phyloP scores from a whole-genome alignment of 2,797 vertebrate genomes.

The Dryobates pubescens region DNA sequence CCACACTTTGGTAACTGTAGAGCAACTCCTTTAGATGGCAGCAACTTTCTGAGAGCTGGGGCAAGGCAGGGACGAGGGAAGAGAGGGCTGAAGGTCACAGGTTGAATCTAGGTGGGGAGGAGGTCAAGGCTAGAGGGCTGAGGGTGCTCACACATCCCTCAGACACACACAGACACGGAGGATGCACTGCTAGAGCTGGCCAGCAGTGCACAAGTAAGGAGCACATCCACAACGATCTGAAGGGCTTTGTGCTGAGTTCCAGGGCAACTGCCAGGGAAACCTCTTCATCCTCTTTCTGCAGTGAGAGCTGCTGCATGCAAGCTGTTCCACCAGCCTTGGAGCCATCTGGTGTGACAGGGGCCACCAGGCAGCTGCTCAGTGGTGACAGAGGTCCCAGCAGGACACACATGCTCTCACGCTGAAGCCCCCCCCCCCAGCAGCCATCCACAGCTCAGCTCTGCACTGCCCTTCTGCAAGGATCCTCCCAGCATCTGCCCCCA shows the following conservation, averaged over 20 bases:
- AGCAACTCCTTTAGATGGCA: neutral
- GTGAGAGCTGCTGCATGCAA: neutral
- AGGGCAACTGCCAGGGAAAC: neutral
- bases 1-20: neutral
- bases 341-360: neutral
- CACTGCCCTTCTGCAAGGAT: neutral
- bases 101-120: neutral
- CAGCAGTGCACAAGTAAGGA: neutral
- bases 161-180: neutral
- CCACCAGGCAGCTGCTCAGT: neutral
- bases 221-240: neutral
- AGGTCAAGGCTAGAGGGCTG: neutral
- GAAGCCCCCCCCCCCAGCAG: neutral
- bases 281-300: neutral
- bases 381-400: neutral
- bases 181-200: neutral
- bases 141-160: neutral
- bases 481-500: neutral
- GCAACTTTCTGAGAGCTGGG: neutral
- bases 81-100: neutral
- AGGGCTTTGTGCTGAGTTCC: neutral
- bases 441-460: fast-evolving
- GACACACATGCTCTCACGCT: fast-evolving
- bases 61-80: neutral
- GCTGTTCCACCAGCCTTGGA: neutral